Evolutionary conservation across 2,888 invertebrate genomes (phyloP).

Genomic region (Cancer borealis): DNA sequence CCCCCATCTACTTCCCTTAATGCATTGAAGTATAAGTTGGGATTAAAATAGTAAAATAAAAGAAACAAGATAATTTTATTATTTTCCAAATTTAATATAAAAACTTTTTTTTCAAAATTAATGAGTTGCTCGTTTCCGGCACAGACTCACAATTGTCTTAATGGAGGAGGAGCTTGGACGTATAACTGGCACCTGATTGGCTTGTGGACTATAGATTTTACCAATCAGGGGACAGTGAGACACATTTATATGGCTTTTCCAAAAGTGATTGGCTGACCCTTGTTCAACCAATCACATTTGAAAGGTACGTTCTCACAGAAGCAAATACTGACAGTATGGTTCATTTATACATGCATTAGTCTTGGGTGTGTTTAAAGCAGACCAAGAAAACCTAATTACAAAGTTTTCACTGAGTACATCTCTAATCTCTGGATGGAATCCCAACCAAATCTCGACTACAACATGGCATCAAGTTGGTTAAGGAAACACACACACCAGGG

Average conservation of each 20-base stretch:
- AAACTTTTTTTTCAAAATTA: conserved; percentile 73
- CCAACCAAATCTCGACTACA: conserved; percentile 55
- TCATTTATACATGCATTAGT: conserved; percentile 72
- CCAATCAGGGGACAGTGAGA: conserved; percentile 73
- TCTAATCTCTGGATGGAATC: conserved; percentile 63
- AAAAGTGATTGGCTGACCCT: conserved; percentile 69
- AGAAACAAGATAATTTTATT: conserved; percentile 75
- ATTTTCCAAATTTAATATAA: conserved; percentile 76
- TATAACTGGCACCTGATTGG: conserved; percentile 75
- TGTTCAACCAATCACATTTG: conserved; percentile 45
- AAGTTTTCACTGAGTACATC: conserved; percentile 63
- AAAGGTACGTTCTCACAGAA: conserved; percentile 69
- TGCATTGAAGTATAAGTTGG: not conserved
- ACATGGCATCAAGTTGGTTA: conserved; percentile 68
- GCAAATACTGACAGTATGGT: conserved; percentile 71
- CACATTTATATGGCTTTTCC: conserved; percentile 71
- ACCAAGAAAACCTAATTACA: conserved; percentile 70
- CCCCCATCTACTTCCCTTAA: not conserved
- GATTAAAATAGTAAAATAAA: conserved; percentile 56
- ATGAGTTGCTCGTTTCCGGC: conserved; percentile 72
- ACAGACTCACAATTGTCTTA: conserved; percentile 71
- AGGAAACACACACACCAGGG: conserved; percentile 62
- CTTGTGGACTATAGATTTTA: conserved; percentile 67
- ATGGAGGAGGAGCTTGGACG: conserved; percentile 74
- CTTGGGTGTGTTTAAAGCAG: conserved; percentile 66